A percentile compares a stretch with the other conserved stretches of the same genome.
Evolutionary conservation across 2,888 invertebrate genomes (phyloP).

Genomic region (Phalera bucephala): DNA sequence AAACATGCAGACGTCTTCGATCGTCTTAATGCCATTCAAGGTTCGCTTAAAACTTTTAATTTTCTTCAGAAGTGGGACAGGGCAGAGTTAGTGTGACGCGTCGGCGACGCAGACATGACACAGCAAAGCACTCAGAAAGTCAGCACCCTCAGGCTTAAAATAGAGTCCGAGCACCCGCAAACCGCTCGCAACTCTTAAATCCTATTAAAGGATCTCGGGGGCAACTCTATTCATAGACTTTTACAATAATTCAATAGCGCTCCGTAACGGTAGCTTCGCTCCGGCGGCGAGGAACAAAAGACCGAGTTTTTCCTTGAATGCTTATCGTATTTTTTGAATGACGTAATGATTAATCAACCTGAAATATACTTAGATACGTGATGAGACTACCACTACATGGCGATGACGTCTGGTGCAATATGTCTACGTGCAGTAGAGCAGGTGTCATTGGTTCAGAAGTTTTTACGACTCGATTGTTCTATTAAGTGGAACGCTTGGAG

Average conservation of each 20-base stretch:
- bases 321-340: constrained; percentile 24
- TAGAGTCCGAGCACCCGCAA: constrained; percentile 53
- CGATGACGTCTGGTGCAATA: constrained; percentile 16
- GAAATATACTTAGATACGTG: constrained; percentile 30
- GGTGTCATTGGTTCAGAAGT: constrained; percentile 8
- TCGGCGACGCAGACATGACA: constrained; percentile 44
- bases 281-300: constrained; percentile 21
- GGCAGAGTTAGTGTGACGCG: constrained; percentile 26
- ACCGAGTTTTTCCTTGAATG: constrained; percentile 32
- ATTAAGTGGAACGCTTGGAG: neutral
- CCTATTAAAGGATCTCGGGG: constrained; percentile 53
- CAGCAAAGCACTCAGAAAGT: constrained; percentile 69
- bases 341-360: constrained; percentile 14
- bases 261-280: constrained; percentile 21
- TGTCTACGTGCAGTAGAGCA: constrained; percentile 22
- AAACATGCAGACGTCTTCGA: too few relatives aligned
- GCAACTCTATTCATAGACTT: constrained; percentile 51
- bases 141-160: constrained; percentile 59
- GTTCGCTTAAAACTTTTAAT: constrained; percentile 8
- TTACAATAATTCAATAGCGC: constrained; percentile 30
- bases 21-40: too few relatives aligned
- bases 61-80: constrained; percentile 7
- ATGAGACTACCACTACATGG: constrained; percentile 33
- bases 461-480: constrained; percentile 20
- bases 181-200: constrained; percentile 63